phyloP scores from a whole-genome alignment of 2,797 vertebrate genomes.

The Microchirus variegatus region DNA sequence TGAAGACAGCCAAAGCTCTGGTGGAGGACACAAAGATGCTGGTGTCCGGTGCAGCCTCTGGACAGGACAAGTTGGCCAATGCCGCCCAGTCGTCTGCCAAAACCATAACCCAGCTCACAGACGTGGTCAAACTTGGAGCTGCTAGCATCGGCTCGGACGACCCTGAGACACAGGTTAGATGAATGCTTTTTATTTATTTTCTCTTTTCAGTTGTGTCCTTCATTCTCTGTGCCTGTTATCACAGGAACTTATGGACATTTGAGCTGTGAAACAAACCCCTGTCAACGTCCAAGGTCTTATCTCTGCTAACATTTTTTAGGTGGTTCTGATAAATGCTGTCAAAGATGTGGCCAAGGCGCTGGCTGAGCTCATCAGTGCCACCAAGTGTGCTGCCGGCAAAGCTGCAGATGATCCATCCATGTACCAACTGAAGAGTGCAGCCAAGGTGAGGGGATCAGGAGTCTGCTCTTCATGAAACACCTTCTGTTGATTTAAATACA shows the following conservation, averaged over 20 bases:
- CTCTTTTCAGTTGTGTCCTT: constrained; percentile 8
- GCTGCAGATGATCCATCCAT: constrained; percentile 96
- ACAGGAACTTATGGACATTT: not conserved
- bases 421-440: constrained; percentile 97
- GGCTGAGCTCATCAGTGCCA: constrained; percentile 95
- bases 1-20: constrained; percentile 78
- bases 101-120: constrained; percentile 96
- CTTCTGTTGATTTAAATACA: too few species aligned
- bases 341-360: constrained; percentile 98
- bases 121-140: constrained; percentile 95
- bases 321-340: constrained; percentile 97
- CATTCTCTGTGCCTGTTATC: not conserved
- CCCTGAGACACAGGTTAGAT: constrained; percentile 93
- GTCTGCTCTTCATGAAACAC: not conserved
- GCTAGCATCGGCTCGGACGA: constrained; percentile 94
- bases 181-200: not conserved
- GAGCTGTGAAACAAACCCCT: too few species aligned
- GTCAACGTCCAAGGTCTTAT: constrained; percentile 5
- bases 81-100: constrained; percentile 95
- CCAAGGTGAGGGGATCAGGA: constrained; percentile 85
- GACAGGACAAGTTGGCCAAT: constrained; percentile 93
- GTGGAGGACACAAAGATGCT: constrained; percentile 97
- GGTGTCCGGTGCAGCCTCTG: constrained; percentile 93
- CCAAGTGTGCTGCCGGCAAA: constrained; percentile 96
- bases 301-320: constrained; percentile 73